A percentile compares a stretch with the other conserved stretches of the same genome.
phyloP scores from a whole-genome alignment of 2,888 invertebrate species.

The Agonopterix subpropinquella region DNA sequence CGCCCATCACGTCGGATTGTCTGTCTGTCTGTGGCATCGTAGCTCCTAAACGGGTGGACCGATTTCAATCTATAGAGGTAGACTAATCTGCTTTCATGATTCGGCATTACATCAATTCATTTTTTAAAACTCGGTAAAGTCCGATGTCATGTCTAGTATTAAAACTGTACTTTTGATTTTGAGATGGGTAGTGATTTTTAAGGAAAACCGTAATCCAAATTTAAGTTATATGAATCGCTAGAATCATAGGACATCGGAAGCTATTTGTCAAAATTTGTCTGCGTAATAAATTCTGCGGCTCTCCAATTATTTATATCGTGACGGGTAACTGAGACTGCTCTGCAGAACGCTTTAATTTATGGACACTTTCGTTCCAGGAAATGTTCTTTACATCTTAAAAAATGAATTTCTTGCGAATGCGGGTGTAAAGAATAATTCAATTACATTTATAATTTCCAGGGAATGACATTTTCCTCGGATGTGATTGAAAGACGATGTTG shows the following conservation, averaged over 20 bases:
- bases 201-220: not conserved
- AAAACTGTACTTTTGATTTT: too few species aligned
- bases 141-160: too few species aligned
- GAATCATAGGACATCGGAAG: conserved; percentile 21
- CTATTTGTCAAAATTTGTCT: conserved; percentile 59
- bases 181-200: too few species aligned
- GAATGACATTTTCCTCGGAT: not conserved
- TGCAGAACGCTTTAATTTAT: conserved; percentile 57
- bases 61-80: too few species aligned
- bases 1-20: too few species aligned
- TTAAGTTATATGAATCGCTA: conserved; percentile 11
- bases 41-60: too few species aligned
- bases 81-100: too few species aligned
- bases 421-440: not conserved
- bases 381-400: conserved; percentile 32
- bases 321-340: conserved; percentile 55
- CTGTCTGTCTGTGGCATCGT: too few species aligned
- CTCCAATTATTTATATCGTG: conserved; percentile 61
- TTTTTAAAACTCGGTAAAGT: too few species aligned
- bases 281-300: conserved; percentile 54
- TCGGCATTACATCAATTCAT: too few species aligned
- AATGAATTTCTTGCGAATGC: conserved; percentile 9
- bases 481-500: too few species aligned
- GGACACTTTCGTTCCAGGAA: conserved; percentile 44
- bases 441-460: not conserved